These are phyloP conservation scores for Elanoides forficatus DNA, from an alignment of 2,113 vertebrate genomes.

Conservation along the genomic window DNA sequence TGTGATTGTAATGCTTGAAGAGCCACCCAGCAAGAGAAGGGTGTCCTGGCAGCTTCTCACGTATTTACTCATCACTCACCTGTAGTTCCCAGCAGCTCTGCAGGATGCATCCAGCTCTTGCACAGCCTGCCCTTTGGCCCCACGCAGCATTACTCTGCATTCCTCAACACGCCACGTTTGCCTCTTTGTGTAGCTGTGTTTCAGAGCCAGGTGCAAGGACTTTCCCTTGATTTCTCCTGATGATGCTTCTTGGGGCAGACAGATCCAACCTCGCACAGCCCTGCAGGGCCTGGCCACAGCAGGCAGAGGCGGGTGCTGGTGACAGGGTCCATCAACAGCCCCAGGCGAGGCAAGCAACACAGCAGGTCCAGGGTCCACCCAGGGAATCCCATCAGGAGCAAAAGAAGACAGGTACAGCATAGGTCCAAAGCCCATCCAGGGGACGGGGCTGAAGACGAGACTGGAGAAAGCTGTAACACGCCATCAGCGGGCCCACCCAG, in stretches of 20 bases:
- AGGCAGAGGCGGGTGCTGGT: not conserved
- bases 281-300: not conserved
- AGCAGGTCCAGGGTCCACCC: not conserved
- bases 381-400: too few relatives aligned
- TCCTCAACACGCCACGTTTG: rapidly evolving
- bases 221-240: not conserved
- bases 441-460: too few relatives aligned
- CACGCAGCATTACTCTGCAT: rapidly evolving
- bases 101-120: rapidly evolving
- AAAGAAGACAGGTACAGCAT: not conserved
- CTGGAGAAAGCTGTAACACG: rapidly evolving
- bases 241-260: not conserved
- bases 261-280: not conserved
- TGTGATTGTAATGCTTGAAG: not conserved
- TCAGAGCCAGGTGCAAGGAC: not conserved
- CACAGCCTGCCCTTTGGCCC: not conserved
- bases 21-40: too few relatives aligned
- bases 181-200: rapidly evolving
- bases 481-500: rapidly evolving
- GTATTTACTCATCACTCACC: not conserved
- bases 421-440: not conserved
- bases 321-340: not conserved
- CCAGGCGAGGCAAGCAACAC: too few relatives aligned
- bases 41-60: not conserved
- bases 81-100: not conserved